These are phyloP conservation scores for Bagarius yarrelli DNA, from an alignment of 2,113 vertebrate species.

Conservation along the genomic window DNA sequence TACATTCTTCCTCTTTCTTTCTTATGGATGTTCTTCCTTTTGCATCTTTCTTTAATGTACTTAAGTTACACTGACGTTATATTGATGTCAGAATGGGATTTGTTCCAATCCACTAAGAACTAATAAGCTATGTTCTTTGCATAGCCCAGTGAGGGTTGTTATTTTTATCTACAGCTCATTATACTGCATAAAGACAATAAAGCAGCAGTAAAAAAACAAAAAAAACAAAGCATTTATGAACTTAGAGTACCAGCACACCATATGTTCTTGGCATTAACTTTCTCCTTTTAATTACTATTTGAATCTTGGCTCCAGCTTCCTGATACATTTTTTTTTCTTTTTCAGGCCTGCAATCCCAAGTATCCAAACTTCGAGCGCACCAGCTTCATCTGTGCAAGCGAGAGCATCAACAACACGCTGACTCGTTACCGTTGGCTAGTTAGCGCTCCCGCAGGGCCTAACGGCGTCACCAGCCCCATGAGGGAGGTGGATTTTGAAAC, in stretches of 20 bases:
- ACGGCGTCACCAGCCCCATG: conserved; percentile 82
- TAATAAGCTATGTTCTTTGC: background rate
- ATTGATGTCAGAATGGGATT: no score
- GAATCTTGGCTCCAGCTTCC: background rate
- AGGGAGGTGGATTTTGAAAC: conserved; percentile 79
- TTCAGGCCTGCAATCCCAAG: conserved; percentile 80
- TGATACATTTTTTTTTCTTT: background rate
- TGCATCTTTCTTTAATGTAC: background rate
- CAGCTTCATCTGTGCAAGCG: conserved; percentile 75
- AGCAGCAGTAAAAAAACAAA: background rate
- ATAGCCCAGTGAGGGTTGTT: background rate
- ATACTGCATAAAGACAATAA: background rate
- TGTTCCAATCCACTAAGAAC: no score
- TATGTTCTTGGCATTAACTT: background rate
- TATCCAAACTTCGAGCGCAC: conserved; percentile 82
- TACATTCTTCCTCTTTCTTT: background rate
- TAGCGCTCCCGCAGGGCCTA: conserved; percentile 73
- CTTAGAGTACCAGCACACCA: background rate
- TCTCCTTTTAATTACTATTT: background rate
- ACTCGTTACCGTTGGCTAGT: conserved; percentile 80
- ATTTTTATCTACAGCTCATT: conserved; percentile 14
- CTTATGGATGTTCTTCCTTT: background rate
- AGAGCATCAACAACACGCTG: conserved; percentile 80
- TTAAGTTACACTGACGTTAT: background rate
- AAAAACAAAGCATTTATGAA: no score